Percentiles rank a stretch among this genome's conserved stretches.
These are phyloP conservation scores for Melanotaenia nigrans DNA, from an alignment of 2,797 vertebrate species.

Conservation along the genomic window DNA sequence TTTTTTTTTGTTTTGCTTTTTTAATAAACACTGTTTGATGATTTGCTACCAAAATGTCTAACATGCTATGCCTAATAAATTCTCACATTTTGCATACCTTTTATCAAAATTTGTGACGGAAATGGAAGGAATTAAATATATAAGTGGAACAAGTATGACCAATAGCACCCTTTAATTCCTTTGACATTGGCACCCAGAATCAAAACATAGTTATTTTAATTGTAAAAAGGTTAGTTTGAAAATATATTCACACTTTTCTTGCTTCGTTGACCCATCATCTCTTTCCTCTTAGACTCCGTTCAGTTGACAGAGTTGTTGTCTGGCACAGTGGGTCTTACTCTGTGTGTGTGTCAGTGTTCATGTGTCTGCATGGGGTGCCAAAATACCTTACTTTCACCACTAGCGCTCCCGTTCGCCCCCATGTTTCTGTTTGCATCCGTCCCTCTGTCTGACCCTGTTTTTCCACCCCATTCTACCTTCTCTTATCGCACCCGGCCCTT, in stretches of 20 bases:
- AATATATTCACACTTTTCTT: not conserved
- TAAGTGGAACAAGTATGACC: too few relatives aligned
- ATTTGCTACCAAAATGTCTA: not conserved
- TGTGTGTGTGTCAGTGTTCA: slow-evolving; percentile 31
- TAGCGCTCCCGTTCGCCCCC: slow-evolving; percentile 29
- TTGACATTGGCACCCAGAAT: too few relatives aligned
- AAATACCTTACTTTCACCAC: slow-evolving; percentile 20
- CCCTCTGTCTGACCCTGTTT: slow-evolving; percentile 56
- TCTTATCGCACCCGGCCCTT: not conserved
- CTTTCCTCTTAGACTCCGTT: slow-evolving; percentile 46
- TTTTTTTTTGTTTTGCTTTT: not conserved
- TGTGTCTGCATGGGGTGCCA: slow-evolving; percentile 46
- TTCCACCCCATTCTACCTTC: slow-evolving; percentile 2
- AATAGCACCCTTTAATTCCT: too few relatives aligned
- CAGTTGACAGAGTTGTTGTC: slow-evolving; percentile 57
- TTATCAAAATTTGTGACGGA: not conserved
- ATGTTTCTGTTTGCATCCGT: slow-evolving; percentile 35
- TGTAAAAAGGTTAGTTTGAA: not conserved
- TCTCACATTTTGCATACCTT: not conserved
- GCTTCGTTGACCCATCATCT: slow-evolving; percentile 20
- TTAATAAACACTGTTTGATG: not conserved
- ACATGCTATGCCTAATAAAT: not conserved
- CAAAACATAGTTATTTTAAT: too few relatives aligned
- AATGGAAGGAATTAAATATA: not conserved
- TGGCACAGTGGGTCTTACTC: slow-evolving; percentile 49